Conservation (phyloP, 2,113 vertebrate species). For the Collichthys lucidus region DNA sequence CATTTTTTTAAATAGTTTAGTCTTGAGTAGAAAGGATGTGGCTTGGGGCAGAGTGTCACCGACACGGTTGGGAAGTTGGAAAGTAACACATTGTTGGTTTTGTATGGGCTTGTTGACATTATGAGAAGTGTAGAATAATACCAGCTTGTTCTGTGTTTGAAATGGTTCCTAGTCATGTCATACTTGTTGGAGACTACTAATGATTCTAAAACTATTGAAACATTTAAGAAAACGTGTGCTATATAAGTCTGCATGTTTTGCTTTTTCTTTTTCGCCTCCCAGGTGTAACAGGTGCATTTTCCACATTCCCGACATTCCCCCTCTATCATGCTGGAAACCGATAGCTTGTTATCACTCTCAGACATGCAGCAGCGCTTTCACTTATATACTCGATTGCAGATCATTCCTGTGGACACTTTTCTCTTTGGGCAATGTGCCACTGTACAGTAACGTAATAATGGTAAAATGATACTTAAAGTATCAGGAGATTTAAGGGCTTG, state of each 20-base stretch:
- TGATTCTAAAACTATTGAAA: neutral
- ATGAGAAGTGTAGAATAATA: neutral
- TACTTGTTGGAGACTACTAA: neutral
- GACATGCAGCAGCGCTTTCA: neutral
- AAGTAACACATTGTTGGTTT: conserved; percentile 13
- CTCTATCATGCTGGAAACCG: conserved; percentile 74
- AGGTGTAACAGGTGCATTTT: conserved; percentile 73
- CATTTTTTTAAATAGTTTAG: neutral
- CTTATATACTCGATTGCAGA: neutral
- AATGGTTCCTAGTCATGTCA: neutral
- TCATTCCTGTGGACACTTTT: neutral
- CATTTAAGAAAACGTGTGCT: neutral
- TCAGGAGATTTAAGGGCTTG: conserved; percentile 5
- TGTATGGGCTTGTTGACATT: neutral
- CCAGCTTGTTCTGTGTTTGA: neutral
- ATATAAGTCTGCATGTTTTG: neutral
- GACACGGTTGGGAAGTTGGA: neutral
- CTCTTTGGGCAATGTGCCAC: neutral
- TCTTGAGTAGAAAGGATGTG: neutral
- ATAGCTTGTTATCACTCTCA: conserved; percentile 58
- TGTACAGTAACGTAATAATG: neutral
- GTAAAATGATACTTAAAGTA: neutral
- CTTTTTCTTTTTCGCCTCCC: neutral
- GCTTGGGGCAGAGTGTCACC: neutral
- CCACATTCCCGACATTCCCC: conserved; percentile 83